phyloP scores from a whole-genome alignment of 2,888 invertebrate genomes.

The Pristionchus arcanus region DNA sequence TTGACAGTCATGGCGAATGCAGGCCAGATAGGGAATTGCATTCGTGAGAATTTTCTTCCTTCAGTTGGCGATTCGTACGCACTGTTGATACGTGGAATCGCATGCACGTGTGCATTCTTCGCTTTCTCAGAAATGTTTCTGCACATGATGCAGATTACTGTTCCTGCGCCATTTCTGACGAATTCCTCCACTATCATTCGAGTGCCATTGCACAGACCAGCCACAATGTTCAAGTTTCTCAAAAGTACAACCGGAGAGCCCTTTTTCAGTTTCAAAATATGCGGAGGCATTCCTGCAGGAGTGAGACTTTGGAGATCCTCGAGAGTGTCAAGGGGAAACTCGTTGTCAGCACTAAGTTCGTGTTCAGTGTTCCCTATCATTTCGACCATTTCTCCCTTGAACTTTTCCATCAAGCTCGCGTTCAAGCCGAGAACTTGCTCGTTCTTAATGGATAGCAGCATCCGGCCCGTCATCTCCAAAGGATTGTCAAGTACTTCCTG shows the following conservation, averaged over 20 bases:
- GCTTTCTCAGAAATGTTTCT: background rate
- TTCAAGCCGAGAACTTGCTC: background rate
- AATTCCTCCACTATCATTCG: constrained; percentile 57
- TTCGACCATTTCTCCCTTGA: background rate
- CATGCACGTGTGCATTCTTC: background rate
- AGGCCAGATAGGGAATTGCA: constrained; percentile 8
- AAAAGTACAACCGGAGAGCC: constrained; percentile 61
- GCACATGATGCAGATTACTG: background rate
- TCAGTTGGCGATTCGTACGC: background rate
- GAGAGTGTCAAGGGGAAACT: background rate
- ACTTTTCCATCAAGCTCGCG: background rate
- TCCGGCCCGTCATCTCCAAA: background rate
- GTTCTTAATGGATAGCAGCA: background rate
- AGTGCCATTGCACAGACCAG: constrained; percentile 66
- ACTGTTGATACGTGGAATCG: background rate
- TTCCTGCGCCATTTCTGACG: constrained; percentile 28
- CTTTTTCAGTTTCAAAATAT: constrained; percentile 58
- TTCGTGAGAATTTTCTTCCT: background rate
- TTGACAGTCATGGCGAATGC: background rate
- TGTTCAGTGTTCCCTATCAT: background rate
- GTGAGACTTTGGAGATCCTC: constrained; percentile 57
- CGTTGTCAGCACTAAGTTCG: background rate
- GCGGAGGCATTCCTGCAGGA: constrained; percentile 57
- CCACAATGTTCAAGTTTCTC: constrained; percentile 60
- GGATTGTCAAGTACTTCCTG: background rate